A percentile compares a stretch with the other conserved stretches of the same genome.
Conservation (phyloP, 2,113 vertebrate genomes). For the Chloropsis hardwickii region DNA sequence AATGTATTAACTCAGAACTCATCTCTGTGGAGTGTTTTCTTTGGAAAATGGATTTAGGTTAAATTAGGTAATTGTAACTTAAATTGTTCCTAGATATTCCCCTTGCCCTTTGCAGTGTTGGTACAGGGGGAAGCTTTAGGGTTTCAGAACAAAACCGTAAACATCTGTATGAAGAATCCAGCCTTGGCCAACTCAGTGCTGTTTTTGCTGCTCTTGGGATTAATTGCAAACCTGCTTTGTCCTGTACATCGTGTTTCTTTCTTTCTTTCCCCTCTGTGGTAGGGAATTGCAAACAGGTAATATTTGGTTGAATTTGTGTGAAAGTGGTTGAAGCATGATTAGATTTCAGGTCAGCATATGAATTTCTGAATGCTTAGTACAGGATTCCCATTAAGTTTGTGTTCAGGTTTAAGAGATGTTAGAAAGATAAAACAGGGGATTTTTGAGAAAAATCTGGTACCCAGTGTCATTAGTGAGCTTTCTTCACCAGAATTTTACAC, state of each 20-base stretch:
- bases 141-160: not conserved
- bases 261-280: accelerated
- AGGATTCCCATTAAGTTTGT: not conserved
- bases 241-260: not conserved
- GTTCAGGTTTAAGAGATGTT: not conserved
- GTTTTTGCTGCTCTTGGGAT: not conserved
- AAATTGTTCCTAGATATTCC: not conserved
- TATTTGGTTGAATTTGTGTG: not conserved
- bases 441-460: not conserved
- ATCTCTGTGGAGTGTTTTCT: not conserved
- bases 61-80: not conserved
- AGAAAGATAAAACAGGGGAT: not conserved
- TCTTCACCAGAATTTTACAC: not conserved
- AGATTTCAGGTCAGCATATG: not conserved
- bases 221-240: not conserved
- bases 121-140: accelerated
- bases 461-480: not conserved
- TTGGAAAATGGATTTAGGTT: not conserved
- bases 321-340: not conserved
- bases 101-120: not conserved
- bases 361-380: not conserved
- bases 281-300: not conserved
- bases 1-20: not conserved
- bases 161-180: accelerated
- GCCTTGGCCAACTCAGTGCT: not conserved